Conservation (phyloP, 1,140 invertebrate genomes). For the Drosophila orena region DNA sequence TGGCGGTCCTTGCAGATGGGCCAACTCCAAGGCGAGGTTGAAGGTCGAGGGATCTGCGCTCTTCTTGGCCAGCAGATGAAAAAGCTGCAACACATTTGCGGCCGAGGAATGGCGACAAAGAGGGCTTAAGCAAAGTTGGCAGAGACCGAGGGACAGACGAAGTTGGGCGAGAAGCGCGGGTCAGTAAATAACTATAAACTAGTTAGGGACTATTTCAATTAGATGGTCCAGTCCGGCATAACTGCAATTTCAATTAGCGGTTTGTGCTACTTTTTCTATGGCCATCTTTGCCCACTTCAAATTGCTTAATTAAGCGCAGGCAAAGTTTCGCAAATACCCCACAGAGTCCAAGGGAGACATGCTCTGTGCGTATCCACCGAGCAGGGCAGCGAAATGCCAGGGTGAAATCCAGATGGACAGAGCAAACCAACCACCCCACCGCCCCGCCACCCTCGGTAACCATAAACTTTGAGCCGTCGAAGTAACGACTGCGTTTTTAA, state of each 20-base stretch:
- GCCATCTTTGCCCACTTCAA: constrained; percentile 59
- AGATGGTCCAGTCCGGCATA: constrained; percentile 69
- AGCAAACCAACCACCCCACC: too few relatives aligned
- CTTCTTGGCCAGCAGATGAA: neutral
- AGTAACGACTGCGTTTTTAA: constrained; percentile 76
- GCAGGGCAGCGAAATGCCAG: constrained; percentile 7
- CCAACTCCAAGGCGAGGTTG: neutral
- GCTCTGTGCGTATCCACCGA: neutral
- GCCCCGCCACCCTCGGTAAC: constrained; percentile 2
- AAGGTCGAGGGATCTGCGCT: constrained; percentile 19
- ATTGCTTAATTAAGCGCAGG: constrained; percentile 79
- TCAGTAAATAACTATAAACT: constrained; percentile 81
- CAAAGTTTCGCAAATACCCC: constrained; percentile 74
- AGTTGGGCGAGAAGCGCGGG: constrained; percentile 36
- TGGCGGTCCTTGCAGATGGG: neutral
- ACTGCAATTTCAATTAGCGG: constrained; percentile 82
- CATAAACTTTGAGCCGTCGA: constrained; percentile 76
- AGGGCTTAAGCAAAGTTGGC: constrained; percentile 41
- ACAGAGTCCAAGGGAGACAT: neutral
- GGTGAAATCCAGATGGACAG: constrained; percentile 10
- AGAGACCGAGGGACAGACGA: too few relatives aligned
- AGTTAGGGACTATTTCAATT: constrained; percentile 81
- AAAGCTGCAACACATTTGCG: constrained; percentile 46
- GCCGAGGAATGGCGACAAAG: constrained; percentile 38
- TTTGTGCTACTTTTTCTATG: constrained; percentile 70